phyloP scores from a whole-genome alignment of 2,888 invertebrate species.

The Polylopha cassiicola region DNA sequence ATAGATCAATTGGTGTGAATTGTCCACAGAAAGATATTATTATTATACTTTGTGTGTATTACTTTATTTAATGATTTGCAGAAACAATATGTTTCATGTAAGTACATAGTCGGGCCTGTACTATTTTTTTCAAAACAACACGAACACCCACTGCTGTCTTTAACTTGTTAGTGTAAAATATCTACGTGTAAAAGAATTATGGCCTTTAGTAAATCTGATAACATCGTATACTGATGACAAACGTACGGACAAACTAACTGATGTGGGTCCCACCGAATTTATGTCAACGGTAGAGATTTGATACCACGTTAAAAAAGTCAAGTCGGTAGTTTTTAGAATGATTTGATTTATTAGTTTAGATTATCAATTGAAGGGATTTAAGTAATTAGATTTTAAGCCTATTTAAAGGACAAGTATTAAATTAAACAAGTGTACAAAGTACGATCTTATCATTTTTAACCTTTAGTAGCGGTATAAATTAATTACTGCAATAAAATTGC shows the following conservation, averaged over 20 bases:
- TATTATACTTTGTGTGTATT: too few species aligned
- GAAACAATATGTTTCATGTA: too few species aligned
- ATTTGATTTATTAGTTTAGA: slow-evolving; percentile 46
- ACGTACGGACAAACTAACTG: slow-evolving; percentile 40
- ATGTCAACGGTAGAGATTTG: slow-evolving; percentile 53
- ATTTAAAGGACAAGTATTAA: slow-evolving; percentile 30
- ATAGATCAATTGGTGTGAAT: too few species aligned
- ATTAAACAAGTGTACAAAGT: too few species aligned
- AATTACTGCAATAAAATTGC: too few species aligned
- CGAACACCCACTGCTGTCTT: slow-evolving; percentile 27
- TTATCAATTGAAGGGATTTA: slow-evolving; percentile 39
- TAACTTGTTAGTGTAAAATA: slow-evolving; percentile 11
- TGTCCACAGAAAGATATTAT: too few species aligned
- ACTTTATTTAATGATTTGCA: too few species aligned
- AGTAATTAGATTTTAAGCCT: slow-evolving; percentile 36
- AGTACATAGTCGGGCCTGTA: too few species aligned
- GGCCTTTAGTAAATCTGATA: slow-evolving; percentile 36
- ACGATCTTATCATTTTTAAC: too few species aligned
- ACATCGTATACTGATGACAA: slow-evolving; percentile 43
- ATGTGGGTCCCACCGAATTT: slow-evolving; percentile 54
- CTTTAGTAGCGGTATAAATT: too few species aligned
- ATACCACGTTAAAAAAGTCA: slow-evolving; percentile 49
- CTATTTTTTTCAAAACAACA: too few species aligned
- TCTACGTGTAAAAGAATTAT: slow-evolving; percentile 32
- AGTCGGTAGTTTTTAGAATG: slow-evolving; percentile 44